Conservation (phyloP, 2,888 invertebrate species). For the Drosophila neotestacea region DNA sequence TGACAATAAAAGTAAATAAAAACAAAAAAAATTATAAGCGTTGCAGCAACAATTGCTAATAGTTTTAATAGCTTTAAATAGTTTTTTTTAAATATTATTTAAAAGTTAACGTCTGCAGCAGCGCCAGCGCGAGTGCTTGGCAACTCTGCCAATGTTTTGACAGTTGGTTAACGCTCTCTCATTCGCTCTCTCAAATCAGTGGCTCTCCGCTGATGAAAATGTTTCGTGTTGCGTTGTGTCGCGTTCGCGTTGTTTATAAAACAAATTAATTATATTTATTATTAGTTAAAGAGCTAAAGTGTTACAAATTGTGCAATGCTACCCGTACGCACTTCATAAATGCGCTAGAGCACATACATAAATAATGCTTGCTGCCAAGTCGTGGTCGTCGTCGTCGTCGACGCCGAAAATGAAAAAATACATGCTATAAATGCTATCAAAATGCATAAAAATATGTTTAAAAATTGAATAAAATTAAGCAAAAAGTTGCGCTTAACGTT, state of each 20-base stretch:
- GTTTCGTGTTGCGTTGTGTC: conserved; percentile 73
- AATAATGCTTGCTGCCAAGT: conserved; percentile 42
- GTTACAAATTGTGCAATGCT: conserved; percentile 52
- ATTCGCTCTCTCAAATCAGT: conserved; percentile 46
- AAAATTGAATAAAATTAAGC: conserved; percentile 33
- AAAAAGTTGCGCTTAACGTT: conserved; percentile 25
- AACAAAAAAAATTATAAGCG: background rate
- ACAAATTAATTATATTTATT: conserved; percentile 63
- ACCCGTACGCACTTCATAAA: conserved; percentile 17
- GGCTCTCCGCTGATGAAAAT: conserved; percentile 66
- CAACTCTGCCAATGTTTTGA: conserved; percentile 68
- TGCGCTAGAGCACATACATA: conserved; percentile 28
- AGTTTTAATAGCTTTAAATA: conserved; percentile 3
- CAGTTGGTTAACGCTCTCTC: conserved; percentile 58
- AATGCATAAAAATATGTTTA: conserved; percentile 37
- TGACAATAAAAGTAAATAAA: conserved; percentile 6
- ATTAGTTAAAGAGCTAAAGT: conserved; percentile 55
- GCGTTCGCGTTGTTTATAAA: conserved; percentile 65
- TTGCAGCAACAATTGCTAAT: background rate
- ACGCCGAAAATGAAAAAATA: conserved; percentile 45
- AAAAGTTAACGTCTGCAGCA: conserved; percentile 43
- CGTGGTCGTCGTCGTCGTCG: conserved; percentile 22
- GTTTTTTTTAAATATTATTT: conserved; percentile 28
- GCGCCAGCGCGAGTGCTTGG: conserved; percentile 30
- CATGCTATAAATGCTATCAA: conserved; percentile 17